phyloP scores from a whole-genome alignment of 2,888 invertebrate genomes.

The Drosophila kanekoi region DNA sequence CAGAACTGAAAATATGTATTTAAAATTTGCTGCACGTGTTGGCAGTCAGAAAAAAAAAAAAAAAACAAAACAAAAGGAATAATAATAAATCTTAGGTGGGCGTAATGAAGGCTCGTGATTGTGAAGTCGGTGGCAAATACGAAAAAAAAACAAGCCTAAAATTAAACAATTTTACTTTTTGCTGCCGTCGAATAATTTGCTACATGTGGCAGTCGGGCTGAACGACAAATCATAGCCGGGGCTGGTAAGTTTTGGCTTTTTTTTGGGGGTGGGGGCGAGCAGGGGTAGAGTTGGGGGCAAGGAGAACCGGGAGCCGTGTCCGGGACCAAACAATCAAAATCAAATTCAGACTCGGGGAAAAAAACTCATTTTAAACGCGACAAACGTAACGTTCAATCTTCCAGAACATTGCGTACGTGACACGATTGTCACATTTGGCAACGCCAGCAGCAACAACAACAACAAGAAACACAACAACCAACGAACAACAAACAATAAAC shows the following conservation, averaged over 20 bases:
- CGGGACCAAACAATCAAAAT: slow-evolving; percentile 80
- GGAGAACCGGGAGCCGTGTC: slow-evolving; percentile 40
- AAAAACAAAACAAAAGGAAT: background rate
- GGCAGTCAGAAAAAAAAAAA: slow-evolving; percentile 8
- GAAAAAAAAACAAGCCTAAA: slow-evolving; percentile 55
- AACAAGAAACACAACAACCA: background rate
- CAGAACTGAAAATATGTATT: slow-evolving; percentile 44
- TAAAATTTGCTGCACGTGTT: slow-evolving; percentile 56
- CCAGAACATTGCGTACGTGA: slow-evolving; percentile 83
- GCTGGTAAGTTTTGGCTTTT: slow-evolving; percentile 4
- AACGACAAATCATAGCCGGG: slow-evolving; percentile 55
- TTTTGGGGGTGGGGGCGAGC: too few relatives aligned
- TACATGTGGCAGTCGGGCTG: slow-evolving; percentile 64
- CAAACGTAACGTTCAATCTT: slow-evolving; percentile 84
- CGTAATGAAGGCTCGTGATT: slow-evolving; percentile 32
- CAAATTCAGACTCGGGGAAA: slow-evolving; percentile 67
- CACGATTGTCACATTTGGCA: slow-evolving; percentile 80
- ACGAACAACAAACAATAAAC: slow-evolving; percentile 15
- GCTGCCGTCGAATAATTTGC: slow-evolving; percentile 65
- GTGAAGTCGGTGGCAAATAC: slow-evolving; percentile 32
- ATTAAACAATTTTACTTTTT: slow-evolving; percentile 72
- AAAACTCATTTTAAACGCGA: slow-evolving; percentile 83
- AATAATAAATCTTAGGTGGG: slow-evolving; percentile 27
- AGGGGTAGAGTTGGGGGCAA: background rate
- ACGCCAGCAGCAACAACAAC: slow-evolving; percentile 27